phyloP scores from a whole-genome alignment of 2,888 invertebrate genomes.

The Anoncus sp. region DNA sequence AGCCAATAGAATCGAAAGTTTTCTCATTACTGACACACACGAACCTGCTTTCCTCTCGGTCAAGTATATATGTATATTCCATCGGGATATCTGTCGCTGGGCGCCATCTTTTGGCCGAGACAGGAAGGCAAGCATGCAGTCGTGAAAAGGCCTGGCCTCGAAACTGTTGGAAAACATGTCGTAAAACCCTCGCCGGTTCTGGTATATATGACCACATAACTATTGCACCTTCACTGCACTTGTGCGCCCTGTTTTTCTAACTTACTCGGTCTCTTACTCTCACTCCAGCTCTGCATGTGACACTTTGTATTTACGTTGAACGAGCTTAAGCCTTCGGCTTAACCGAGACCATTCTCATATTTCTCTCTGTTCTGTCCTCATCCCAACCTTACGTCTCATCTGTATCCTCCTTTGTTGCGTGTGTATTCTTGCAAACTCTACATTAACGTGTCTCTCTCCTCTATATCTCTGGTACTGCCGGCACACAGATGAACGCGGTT shows the following conservation, averaged over 20 bases:
- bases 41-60: conserved; percentile 37
- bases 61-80: conserved; percentile 53
- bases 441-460: conserved; percentile 9
- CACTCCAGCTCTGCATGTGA: conserved; percentile 21
- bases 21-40: conserved; percentile 57
- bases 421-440: conserved; percentile 11
- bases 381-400: conserved; percentile 14
- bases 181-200: neutral
- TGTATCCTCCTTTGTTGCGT: conserved; percentile 9
- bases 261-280: conserved; percentile 5
- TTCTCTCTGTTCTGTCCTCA: conserved; percentile 34
- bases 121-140: neutral
- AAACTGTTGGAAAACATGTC: conserved; percentile 2
- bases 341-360: conserved; percentile 42
- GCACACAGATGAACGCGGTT: conserved; percentile 4
- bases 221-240: conserved; percentile 20
- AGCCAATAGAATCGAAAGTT: conserved; percentile 54
- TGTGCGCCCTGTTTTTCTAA: conserved; percentile 1
- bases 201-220: conserved; percentile 5
- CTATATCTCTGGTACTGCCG: neutral
- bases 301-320: conserved; percentile 49
- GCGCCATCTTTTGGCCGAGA: conserved; percentile 2
- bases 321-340: conserved; percentile 39
- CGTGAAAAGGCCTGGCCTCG: neutral
- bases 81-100: conserved; percentile 7